Percentiles rank a stretch among this genome's conserved stretches.
Evolutionary conservation across 92 coral and sea anemone genomes (phyloP).

Genomic region (Phenganax marumi): DNA sequence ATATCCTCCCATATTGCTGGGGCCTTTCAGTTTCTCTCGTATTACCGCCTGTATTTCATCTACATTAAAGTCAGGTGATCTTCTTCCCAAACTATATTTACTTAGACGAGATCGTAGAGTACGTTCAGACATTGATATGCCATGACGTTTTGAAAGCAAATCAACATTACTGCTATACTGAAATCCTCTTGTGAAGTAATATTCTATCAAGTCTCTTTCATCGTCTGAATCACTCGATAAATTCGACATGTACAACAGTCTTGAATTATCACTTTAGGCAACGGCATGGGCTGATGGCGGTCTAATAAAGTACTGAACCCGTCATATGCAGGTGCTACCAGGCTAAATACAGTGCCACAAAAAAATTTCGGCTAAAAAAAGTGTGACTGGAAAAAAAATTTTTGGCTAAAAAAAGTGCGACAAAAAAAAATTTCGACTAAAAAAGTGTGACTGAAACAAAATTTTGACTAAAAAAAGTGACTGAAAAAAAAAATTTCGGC

Average conservation of each 20-base stretch:
- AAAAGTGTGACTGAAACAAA: too few species aligned
- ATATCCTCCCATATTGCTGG: constrained; percentile 52
- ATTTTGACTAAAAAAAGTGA: too few species aligned
- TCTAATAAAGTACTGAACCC: too few species aligned
- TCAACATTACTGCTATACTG: constrained; percentile 53
- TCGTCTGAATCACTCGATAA: constrained; percentile 1
- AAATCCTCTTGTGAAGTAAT: constrained; percentile 58
- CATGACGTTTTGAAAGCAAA: constrained; percentile 57
- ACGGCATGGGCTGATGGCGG: too few species aligned
- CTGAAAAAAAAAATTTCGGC: too few species aligned
- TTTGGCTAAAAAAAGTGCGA: too few species aligned
- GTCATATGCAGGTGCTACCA: too few species aligned
- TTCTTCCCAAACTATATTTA: constrained; percentile 48
- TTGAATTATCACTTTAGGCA: too few species aligned
- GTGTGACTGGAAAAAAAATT: too few species aligned
- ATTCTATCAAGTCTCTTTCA: constrained; percentile 40
- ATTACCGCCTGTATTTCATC: constrained; percentile 44
- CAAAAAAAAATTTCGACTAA: too few species aligned
- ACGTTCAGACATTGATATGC: constrained; percentile 55
- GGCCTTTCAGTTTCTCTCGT: constrained; percentile 50
- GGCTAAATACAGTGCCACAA: too few species aligned
- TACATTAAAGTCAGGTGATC: constrained; percentile 42
- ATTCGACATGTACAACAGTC: neutral
- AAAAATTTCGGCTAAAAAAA: too few species aligned
- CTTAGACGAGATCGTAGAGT: constrained; percentile 52